phyloP scores from a whole-genome alignment of 2,113 vertebrate genomes.

The Pseudopodoces humilis region DNA sequence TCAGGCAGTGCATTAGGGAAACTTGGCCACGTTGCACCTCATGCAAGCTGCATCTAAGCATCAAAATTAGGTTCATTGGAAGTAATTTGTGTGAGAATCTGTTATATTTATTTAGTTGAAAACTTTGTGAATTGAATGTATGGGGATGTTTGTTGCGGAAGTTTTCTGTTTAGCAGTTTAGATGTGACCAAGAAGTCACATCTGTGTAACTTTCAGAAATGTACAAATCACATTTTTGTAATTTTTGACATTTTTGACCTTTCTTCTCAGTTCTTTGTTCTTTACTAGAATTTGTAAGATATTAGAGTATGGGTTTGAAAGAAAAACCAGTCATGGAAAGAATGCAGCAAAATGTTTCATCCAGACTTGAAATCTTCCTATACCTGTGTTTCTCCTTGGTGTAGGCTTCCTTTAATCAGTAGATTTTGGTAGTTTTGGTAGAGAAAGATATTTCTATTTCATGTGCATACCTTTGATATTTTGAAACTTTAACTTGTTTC shows the following conservation, averaged over 20 bases:
- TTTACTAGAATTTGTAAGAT: not conserved
- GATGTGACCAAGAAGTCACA: not conserved
- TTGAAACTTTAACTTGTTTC: not conserved
- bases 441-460: not conserved
- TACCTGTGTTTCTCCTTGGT: not conserved
- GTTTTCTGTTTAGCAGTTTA: not conserved
- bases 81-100: not conserved
- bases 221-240: not conserved
- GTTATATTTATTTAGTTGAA: not conserved
- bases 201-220: not conserved
- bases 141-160: not conserved
- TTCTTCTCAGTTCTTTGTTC: not conserved
- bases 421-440: not conserved
- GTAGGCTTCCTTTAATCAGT: not conserved
- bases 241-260: not conserved
- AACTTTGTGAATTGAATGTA: not conserved
- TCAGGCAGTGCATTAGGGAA: not conserved
- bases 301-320: not conserved
- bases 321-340: not conserved
- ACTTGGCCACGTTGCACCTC: not conserved
- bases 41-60: not conserved
- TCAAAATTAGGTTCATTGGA: not conserved
- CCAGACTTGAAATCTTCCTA: not conserved
- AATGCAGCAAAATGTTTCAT: fast-evolving
- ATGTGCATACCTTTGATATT: fast-evolving